Percentiles rank a stretch among this genome's conserved stretches.
Conservation (phyloP, 1,140 invertebrate genomes). For the Leptinotarsa undecemlineata region DNA sequence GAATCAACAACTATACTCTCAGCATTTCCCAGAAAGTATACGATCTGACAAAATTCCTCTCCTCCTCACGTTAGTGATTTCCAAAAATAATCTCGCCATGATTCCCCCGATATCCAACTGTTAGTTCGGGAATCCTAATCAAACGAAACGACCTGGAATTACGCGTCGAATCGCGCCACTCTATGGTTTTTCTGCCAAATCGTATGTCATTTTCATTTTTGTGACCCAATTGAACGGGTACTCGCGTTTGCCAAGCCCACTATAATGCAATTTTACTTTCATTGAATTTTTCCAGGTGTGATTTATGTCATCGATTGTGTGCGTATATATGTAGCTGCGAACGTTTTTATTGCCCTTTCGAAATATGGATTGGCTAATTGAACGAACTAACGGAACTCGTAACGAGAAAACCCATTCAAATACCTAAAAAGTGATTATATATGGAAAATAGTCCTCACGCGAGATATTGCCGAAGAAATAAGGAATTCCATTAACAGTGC, state of each 20-base stretch:
- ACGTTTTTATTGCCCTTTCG: background rate
- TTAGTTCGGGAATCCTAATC: background rate
- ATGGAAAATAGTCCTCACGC: too few species aligned
- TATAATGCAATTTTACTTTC: conserved; percentile 22
- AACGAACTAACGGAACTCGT: too few species aligned
- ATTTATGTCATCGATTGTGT: conserved; percentile 24
- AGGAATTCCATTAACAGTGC: too few species aligned
- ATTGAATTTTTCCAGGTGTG: conserved; percentile 20
- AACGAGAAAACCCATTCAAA: too few species aligned
- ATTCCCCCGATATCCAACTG: background rate
- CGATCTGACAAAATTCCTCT: too few species aligned
- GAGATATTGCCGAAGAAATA: too few species aligned
- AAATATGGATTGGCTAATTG: too few species aligned
- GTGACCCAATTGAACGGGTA: conserved; percentile 31
- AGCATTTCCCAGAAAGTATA: too few species aligned
- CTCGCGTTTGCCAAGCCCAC: conserved; percentile 31
- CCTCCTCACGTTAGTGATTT: background rate
- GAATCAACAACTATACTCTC: too few species aligned
- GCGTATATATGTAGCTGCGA: conserved; percentile 2
- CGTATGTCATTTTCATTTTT: conserved; percentile 33
- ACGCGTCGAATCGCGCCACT: background rate
- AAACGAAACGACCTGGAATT: background rate
- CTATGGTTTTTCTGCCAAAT: conserved; percentile 27
- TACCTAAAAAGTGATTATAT: too few species aligned
- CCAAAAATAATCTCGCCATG: background rate